These are phyloP conservation scores for Chelon auratus DNA, from an alignment of 2,797 vertebrate genomes.

Conservation along the genomic window DNA sequence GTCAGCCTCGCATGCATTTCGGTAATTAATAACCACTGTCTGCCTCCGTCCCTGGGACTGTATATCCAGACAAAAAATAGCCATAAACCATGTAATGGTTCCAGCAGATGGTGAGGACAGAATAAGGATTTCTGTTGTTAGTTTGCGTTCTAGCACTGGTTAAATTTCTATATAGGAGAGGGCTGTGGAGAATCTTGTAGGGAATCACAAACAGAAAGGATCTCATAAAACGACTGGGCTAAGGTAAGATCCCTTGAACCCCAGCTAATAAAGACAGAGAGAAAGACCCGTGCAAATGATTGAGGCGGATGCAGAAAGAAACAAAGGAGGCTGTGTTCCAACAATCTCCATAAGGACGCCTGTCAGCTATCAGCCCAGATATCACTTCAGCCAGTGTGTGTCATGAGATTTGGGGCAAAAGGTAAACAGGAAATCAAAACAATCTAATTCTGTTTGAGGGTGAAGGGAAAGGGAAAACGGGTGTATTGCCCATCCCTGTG, in stretches of 20 bases:
- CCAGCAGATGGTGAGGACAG: slow-evolving; percentile 53
- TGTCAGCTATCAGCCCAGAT: slow-evolving; percentile 68
- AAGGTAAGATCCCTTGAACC: slow-evolving; percentile 37
- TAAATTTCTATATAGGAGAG: slow-evolving; percentile 28
- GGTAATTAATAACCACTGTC: slow-evolving; percentile 64
- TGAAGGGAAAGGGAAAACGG: slow-evolving; percentile 44
- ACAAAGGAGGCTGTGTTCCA: slow-evolving; percentile 39
- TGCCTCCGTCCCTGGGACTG: slow-evolving; percentile 37
- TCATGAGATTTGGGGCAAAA: slow-evolving; percentile 69
- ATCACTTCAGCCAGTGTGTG: slow-evolving; percentile 53
- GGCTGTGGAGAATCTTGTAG: neutral
- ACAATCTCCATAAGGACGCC: slow-evolving; percentile 58
- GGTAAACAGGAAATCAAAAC: slow-evolving; percentile 79
- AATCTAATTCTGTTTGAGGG: slow-evolving; percentile 73
- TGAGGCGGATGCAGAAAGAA: slow-evolving; percentile 32
- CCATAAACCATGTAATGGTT: slow-evolving; percentile 57
- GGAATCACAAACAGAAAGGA: slow-evolving; percentile 11
- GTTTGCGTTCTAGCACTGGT: slow-evolving; percentile 55
- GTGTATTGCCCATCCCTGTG: slow-evolving; percentile 47
- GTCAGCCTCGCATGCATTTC: slow-evolving; percentile 42
- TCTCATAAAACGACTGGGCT: slow-evolving; percentile 26
- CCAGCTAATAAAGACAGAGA: slow-evolving; percentile 42
- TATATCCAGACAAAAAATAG: slow-evolving; percentile 46
- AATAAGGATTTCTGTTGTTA: slow-evolving; percentile 37
- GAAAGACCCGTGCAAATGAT: slow-evolving; percentile 25